A percentile compares a stretch with the other conserved stretches of the same genome.
phyloP scores from a whole-genome alignment of 2,113 vertebrate species.

The Grallaria varia region DNA sequence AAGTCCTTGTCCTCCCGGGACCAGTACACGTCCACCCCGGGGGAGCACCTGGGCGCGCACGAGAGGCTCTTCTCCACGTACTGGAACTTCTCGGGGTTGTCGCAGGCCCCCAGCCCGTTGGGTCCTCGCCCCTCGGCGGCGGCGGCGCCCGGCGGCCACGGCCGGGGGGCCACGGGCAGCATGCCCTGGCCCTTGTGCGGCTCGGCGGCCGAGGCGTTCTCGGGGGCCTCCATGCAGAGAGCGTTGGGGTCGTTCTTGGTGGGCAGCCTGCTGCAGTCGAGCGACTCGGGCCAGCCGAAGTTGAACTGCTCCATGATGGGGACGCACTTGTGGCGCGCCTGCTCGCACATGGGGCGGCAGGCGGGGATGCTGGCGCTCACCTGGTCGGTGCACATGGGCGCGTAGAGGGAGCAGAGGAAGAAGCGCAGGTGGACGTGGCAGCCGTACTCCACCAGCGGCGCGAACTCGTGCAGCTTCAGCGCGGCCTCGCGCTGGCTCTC shows the following conservation, averaged over 20 bases:
- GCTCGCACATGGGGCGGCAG: slow-evolving; percentile 98
- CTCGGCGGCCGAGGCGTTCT: slow-evolving; percentile 86
- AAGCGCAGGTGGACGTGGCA: slow-evolving; percentile 95
- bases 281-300: slow-evolving; percentile 94
- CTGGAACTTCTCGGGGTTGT: slow-evolving; percentile 94
- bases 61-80: slow-evolving; percentile 92
- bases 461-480: slow-evolving; percentile 92
- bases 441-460: slow-evolving; percentile 92
- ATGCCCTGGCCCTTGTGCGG: slow-evolving; percentile 86
- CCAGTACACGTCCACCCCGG: slow-evolving; percentile 93
- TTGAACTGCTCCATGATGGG: slow-evolving; percentile 98
- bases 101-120: slow-evolving; percentile 76
- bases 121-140: slow-evolving; percentile 33
- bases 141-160: slow-evolving; percentile 69
- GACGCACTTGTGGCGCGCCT: slow-evolving; percentile 89
- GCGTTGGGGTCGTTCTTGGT: slow-evolving; percentile 94
- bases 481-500: slow-evolving; percentile 91
- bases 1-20: slow-evolving; percentile 94
- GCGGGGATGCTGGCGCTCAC: slow-evolving; percentile 96
- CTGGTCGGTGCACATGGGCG: slow-evolving; percentile 97
- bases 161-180: slow-evolving; percentile 81
- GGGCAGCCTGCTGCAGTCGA: slow-evolving; percentile 90
- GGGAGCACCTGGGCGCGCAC: slow-evolving; percentile 88
- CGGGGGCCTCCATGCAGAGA: slow-evolving; percentile 96
- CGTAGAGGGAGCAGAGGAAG: slow-evolving; percentile 97